A percentile compares a stretch with the other conserved stretches of the same genome.
Conservation (phyloP, 2,797 vertebrate species). For the Helarctos malayanus region DNA sequence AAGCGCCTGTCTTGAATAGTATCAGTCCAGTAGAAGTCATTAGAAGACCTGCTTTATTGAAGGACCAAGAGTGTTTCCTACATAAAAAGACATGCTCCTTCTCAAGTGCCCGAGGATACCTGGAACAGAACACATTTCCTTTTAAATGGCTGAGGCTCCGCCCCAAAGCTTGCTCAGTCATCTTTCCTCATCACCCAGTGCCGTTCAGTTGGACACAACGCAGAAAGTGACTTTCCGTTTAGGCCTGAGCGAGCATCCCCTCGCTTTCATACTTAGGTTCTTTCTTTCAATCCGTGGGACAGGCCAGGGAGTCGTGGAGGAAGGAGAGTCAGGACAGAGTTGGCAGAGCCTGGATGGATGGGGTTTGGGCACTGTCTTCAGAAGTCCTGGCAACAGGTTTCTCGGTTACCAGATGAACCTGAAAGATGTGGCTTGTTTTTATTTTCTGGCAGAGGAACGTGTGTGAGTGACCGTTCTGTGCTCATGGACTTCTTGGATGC, state of each 20-base stretch:
- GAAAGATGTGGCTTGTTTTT: not conserved
- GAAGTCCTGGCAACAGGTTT: not conserved
- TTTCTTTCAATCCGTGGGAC: not conserved
- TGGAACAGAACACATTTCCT: conserved; percentile 14
- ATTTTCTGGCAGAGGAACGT: not conserved
- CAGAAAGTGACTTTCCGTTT: not conserved
- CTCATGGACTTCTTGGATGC: not conserved
- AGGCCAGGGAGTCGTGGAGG: not conserved
- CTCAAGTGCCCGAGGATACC: not conserved
- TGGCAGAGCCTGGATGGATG: not conserved
- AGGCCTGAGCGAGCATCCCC: not conserved
- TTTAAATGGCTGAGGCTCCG: not conserved
- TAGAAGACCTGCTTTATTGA: not conserved
- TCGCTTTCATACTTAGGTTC: not conserved
- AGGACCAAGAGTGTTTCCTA: not conserved
- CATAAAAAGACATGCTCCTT: not conserved
- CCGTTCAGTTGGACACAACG: not conserved
- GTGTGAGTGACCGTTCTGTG: not conserved
- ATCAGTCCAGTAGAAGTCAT: not conserved
- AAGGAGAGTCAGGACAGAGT: not conserved
- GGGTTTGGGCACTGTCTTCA: not conserved
- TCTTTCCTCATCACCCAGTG: not conserved
- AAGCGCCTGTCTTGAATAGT: not conserved
- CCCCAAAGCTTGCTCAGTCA: not conserved
- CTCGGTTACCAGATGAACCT: not conserved